Conservation (phyloP, 2,797 vertebrate species). For the Coregonus ussuriensis region DNA sequence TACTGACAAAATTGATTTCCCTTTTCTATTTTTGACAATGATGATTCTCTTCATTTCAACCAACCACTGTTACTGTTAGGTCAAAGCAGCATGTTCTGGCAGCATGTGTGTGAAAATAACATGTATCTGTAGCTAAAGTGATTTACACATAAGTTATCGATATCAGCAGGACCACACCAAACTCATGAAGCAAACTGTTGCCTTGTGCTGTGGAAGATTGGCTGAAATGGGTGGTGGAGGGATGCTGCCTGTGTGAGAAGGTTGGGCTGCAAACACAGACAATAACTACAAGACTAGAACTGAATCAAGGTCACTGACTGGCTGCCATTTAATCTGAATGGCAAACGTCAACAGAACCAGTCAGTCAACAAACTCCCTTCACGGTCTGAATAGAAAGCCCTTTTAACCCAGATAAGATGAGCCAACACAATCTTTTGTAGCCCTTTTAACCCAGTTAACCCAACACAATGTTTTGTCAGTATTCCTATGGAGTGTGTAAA, state of each 20-base stretch:
- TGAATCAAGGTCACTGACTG: background rate
- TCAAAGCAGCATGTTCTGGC: no score
- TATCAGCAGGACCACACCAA: no score
- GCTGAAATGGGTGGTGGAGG: background rate
- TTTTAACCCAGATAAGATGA: background rate
- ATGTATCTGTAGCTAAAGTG: no score
- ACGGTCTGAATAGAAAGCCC: background rate
- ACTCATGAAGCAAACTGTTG: no score
- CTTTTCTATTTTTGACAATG: no score
- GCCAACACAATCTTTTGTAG: background rate
- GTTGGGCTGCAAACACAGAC: background rate
- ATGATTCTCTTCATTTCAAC: no score
- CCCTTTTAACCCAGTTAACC: background rate
- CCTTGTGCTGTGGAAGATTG: no score
- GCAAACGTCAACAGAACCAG: no score
- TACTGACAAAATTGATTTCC: no score
- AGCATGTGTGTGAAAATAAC: no score
- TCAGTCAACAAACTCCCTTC: background rate
- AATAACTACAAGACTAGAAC: background rate
- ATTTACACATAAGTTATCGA: no score
- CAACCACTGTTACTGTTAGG: no score
- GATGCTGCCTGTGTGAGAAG: background rate
- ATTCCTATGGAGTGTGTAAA: background rate
- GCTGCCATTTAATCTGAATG: background rate
- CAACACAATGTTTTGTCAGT: background rate